These are phyloP conservation scores for Ichneumon xanthorius DNA, from an alignment of 2,888 invertebrate species.

Conservation along the genomic window DNA sequence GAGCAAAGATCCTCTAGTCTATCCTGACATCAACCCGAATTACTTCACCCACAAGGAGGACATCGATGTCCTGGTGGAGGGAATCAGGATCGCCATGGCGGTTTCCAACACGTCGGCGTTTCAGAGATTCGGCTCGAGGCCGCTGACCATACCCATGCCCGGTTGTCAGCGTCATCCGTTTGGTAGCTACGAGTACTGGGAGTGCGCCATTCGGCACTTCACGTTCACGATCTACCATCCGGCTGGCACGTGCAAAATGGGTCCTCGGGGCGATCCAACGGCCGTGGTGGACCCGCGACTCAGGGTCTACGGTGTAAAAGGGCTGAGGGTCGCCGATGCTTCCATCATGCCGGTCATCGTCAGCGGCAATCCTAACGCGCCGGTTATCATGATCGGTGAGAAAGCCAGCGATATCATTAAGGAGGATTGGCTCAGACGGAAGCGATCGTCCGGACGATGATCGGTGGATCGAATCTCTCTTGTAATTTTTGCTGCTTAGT, in stretches of 20 bases:
- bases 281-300: conserved; percentile 93
- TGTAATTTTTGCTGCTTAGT: neutral
- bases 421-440: conserved; percentile 89
- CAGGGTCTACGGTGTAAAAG: conserved; percentile 91
- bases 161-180: conserved; percentile 91
- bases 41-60: conserved; percentile 96
- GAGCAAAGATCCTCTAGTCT: conserved; percentile 92
- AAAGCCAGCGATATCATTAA: conserved; percentile 96
- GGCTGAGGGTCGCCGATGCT: conserved; percentile 92
- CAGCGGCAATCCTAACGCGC: conserved; percentile 96
- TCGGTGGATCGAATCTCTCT: neutral
- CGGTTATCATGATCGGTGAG: conserved; percentile 96
- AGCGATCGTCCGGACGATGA: conserved; percentile 57
- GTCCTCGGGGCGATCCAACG: conserved; percentile 90
- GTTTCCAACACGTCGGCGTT: conserved; percentile 93
- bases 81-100: conserved; percentile 93
- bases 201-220: conserved; percentile 93
- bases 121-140: conserved; percentile 92
- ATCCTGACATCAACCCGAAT: conserved; percentile 96
- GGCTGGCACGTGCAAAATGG: conserved; percentile 95
- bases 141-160: conserved; percentile 92
- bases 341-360: conserved; percentile 96
- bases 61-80: conserved; percentile 91
- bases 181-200: conserved; percentile 94
- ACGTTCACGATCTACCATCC: conserved; percentile 94